These are phyloP conservation scores for Pogonomyrmex barbatus DNA, from an alignment of 1,140 invertebrate species.

Conservation along the genomic window DNA sequence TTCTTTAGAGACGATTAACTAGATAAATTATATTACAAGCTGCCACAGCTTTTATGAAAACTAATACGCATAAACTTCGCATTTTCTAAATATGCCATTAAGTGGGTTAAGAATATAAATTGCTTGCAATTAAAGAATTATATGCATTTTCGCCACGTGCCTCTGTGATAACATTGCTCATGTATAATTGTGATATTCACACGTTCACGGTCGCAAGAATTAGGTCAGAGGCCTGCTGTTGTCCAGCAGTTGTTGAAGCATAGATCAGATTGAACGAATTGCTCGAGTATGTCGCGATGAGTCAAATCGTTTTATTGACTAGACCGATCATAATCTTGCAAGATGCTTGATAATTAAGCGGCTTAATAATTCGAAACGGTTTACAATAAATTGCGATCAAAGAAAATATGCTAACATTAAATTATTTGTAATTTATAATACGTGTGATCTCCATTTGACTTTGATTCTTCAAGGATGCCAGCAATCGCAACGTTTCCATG, in stretches of 20 bases:
- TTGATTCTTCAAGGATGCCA: not conserved
- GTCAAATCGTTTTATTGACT: slow-evolving; percentile 53
- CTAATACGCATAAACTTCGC: not conserved
- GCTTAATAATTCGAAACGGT: not conserved
- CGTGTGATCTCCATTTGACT: not conserved
- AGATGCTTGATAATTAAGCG: slow-evolving; percentile 10
- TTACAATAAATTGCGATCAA: not conserved
- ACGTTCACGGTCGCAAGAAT: slow-evolving; percentile 72
- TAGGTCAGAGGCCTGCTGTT: slow-evolving; percentile 67
- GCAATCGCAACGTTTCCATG: slow-evolving; percentile 40
- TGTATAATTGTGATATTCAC: slow-evolving; percentile 62
- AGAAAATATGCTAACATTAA: not conserved
- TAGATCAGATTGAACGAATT: slow-evolving; percentile 64
- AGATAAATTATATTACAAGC: not conserved
- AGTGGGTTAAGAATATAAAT: not conserved
- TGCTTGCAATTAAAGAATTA: slow-evolving; percentile 67
- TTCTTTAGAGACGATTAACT: not conserved
- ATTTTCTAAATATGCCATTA: not conserved
- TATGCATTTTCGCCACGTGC: slow-evolving; percentile 33
- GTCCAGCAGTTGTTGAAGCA: slow-evolving; percentile 50
- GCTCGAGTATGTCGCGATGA: slow-evolving; percentile 13
- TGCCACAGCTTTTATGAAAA: not conserved
- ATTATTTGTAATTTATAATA: not conserved
- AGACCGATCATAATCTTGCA: slow-evolving; percentile 36
- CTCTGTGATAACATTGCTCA: slow-evolving; percentile 30